phyloP scores from a whole-genome alignment of 2,888 invertebrate genomes.

The Lacanobia oleracea region DNA sequence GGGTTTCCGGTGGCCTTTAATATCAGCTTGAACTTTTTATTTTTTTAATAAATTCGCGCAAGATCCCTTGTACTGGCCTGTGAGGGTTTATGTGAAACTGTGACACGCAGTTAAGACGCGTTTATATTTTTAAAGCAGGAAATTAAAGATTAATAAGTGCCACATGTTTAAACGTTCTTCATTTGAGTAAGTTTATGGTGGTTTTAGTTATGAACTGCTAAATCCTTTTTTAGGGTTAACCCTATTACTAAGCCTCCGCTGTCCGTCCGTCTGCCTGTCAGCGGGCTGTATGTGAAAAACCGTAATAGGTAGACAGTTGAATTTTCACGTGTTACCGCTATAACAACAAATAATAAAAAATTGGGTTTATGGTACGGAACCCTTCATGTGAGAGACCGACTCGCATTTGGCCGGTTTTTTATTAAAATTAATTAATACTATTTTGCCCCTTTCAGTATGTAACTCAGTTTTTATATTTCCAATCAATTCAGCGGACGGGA shows the following conservation, averaged over 20 bases:
- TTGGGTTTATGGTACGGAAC: too few species aligned
- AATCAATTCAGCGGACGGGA: neutral
- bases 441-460: neutral
- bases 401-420: too few species aligned
- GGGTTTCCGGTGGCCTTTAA: constrained; percentile 72
- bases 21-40: constrained; percentile 69
- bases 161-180: constrained; percentile 2
- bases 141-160: constrained; percentile 34
- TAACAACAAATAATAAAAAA: too few species aligned
- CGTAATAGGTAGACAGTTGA: too few species aligned
- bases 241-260: too few species aligned
- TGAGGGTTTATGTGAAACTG: constrained; percentile 60
- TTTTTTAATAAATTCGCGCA: constrained; percentile 63
- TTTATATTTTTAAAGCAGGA: constrained; percentile 36
- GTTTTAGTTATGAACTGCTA: neutral
- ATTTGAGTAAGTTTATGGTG: neutral
- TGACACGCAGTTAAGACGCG: constrained; percentile 59
- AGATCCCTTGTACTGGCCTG: constrained; percentile 61
- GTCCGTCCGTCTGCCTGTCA: too few species aligned
- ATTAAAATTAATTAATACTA: neutral
- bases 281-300: too few species aligned
- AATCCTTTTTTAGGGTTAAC: too few species aligned
- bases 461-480: neutral
- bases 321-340: too few species aligned
- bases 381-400: too few species aligned